Percentiles rank a stretch among this genome's conserved stretches.
Evolutionary conservation across 2,888 invertebrate species (phyloP).

Genomic region (Cataglyphis rosenhaueri): DNA sequence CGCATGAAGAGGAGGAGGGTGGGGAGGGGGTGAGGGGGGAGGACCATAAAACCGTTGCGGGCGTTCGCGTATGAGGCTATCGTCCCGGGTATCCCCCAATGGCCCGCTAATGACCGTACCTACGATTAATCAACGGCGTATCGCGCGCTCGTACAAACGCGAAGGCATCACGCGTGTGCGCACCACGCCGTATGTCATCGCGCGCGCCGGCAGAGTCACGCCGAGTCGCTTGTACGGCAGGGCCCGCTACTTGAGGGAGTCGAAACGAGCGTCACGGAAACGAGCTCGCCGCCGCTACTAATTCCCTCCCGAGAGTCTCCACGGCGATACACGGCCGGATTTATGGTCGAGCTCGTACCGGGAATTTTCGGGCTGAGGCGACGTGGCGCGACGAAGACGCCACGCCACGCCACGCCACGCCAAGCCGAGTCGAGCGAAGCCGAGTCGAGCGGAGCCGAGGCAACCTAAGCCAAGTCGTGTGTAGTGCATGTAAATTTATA

Average conservation of each 20-base stretch:
- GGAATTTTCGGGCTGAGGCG: slow-evolving; percentile 34
- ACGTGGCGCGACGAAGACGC: slow-evolving; percentile 16
- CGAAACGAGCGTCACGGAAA: slow-evolving; percentile 37
- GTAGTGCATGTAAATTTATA: slow-evolving; percentile 28
- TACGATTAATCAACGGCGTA: slow-evolving; percentile 63
- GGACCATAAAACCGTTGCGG: slow-evolving; percentile 31
- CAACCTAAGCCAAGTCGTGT: not conserved
- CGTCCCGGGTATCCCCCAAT: slow-evolving; percentile 58
- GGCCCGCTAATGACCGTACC: slow-evolving; percentile 61
- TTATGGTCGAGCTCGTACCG: slow-evolving; percentile 50
- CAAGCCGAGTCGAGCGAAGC: not conserved
- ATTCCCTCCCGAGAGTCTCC: slow-evolving; percentile 29
- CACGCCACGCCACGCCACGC: not conserved
- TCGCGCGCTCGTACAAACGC: slow-evolving; percentile 35
- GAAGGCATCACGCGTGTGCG: not conserved
- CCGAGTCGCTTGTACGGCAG: slow-evolving; percentile 11
- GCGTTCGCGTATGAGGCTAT: slow-evolving; percentile 38
- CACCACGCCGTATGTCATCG: slow-evolving; percentile 38
- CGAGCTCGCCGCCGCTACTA: slow-evolving; percentile 31
- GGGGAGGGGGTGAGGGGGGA: not conserved
- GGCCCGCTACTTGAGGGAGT: slow-evolving; percentile 17
- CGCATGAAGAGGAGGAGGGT: not conserved
- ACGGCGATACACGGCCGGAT: slow-evolving; percentile 46
- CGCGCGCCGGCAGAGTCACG: slow-evolving; percentile 5
- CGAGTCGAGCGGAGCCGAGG: not conserved